Evolutionary conservation across 2,113 vertebrate genomes (phyloP).

Genomic region (Pseudorasbora parva): DNA sequence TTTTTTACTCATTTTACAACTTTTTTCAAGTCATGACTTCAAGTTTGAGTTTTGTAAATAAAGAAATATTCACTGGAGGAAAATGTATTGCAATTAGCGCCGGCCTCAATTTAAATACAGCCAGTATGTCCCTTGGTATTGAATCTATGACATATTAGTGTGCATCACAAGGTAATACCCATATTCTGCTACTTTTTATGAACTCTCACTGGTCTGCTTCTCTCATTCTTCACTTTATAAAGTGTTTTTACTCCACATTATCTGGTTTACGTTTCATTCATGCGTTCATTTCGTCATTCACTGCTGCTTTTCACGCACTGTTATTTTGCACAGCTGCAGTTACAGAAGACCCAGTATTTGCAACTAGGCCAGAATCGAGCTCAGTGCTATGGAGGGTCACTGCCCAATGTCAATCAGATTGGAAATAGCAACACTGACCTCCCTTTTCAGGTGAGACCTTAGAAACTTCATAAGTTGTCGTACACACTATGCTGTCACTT

Average conservation of each 20-base stretch:
- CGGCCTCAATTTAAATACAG: not conserved
- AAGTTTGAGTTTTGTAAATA: not conserved
- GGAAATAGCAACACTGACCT: conserved; percentile 95
- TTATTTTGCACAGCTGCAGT: conserved; percentile 92
- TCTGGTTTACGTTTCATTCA: conserved; percentile 61
- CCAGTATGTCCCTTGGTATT: not conserved
- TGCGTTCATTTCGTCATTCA: conserved; percentile 71
- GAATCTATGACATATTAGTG: not conserved
- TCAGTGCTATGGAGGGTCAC: conserved; percentile 97
- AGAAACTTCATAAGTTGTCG: conserved; percentile 68
- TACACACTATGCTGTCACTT: conserved; percentile 44
- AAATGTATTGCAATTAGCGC: not conserved
- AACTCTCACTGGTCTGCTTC: conserved; percentile 43
- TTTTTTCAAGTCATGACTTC: no score
- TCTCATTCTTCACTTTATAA: conserved; percentile 14
- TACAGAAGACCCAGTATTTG: conserved; percentile 98
- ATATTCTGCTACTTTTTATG: conserved; percentile 22
- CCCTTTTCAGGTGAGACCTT: conserved; percentile 95
- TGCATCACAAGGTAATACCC: not conserved
- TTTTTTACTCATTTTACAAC: no score
- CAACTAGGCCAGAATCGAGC: conserved; percentile 97
- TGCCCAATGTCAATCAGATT: conserved; percentile 99
- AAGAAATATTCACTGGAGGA: not conserved
- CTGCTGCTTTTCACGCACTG: conserved; percentile 81
- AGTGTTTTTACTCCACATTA: conserved; percentile 23